Evolutionary conservation across 2,888 invertebrate genomes (phyloP).

Genomic region (Trichogramma dendrolimi): DNA sequence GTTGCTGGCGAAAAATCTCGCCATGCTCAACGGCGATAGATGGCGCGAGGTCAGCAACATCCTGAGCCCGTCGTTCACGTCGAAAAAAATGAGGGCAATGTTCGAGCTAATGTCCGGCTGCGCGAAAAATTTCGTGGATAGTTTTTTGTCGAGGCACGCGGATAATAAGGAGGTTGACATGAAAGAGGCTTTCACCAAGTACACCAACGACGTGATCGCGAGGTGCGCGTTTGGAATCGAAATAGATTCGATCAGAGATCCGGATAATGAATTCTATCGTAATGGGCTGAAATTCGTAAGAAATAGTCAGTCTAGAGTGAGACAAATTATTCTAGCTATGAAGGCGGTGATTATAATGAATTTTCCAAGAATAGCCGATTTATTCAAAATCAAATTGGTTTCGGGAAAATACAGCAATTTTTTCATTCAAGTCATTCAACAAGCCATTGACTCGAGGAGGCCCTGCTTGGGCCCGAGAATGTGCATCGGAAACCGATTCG

Average conservation of each 20-base stretch:
- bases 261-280: conserved; percentile 37
- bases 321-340: conserved; percentile 1
- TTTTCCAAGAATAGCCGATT: conserved; percentile 26
- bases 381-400: conserved; percentile 19
- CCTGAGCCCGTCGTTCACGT: conserved; percentile 58
- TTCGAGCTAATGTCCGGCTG: conserved; percentile 51
- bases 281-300: conserved; percentile 28
- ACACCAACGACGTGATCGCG: conserved; percentile 39
- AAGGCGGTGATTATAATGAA: not conserved
- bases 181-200: conserved; percentile 38
- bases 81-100: conserved; percentile 58
- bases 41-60: conserved; percentile 56
- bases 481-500: conserved; percentile 50
- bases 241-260: conserved; percentile 37
- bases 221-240: conserved; percentile 38
- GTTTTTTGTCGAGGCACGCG: conserved; percentile 9
- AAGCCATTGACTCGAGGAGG: conserved; percentile 33
- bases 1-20: conserved; percentile 32
- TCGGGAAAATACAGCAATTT: conserved; percentile 12
- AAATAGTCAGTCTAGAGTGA: conserved; percentile 11
- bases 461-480: conserved; percentile 40
- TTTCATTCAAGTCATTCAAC: conserved; percentile 29
- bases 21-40: conserved; percentile 45
- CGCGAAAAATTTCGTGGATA: conserved; percentile 37
- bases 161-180: conserved; percentile 30